phyloP scores from a whole-genome alignment of 2,888 invertebrate genomes.

The Melangyna quadrimaculata region DNA sequence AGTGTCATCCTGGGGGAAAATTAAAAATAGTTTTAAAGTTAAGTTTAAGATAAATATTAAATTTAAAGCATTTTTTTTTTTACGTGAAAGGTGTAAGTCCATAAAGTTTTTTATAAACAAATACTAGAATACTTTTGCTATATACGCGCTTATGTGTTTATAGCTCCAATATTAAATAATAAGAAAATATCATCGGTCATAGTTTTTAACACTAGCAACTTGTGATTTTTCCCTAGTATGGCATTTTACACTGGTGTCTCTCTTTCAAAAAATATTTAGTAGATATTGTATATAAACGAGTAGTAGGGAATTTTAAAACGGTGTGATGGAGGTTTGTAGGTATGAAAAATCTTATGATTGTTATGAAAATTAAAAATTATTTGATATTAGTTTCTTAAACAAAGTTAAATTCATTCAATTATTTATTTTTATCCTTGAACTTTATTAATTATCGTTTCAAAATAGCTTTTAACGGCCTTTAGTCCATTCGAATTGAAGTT shows the following conservation, averaged over 20 bases:
- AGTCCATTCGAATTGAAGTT: no score
- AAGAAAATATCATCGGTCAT: slow-evolving; percentile 55
- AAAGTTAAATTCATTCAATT: no score
- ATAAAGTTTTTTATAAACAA: slow-evolving; percentile 19
- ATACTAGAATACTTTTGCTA: slow-evolving; percentile 3
- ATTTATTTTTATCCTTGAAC: no score
- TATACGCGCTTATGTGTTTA: slow-evolving; percentile 41
- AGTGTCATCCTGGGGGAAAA: background rate
- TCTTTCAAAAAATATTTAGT: background rate
- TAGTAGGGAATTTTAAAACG: background rate
- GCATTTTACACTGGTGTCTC: background rate
- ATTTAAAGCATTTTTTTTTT: slow-evolving; percentile 23
- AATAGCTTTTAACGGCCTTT: no score
- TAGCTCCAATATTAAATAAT: slow-evolving; percentile 51
- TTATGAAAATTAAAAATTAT: no score
- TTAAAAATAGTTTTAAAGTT: slow-evolving; percentile 2
- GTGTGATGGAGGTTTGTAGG: background rate
- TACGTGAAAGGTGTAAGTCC: background rate
- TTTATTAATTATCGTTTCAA: no score
- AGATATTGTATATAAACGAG: background rate
- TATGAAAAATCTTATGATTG: no score
- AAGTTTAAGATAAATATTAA: slow-evolving; percentile 31
- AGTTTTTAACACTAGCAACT: slow-evolving; percentile 16
- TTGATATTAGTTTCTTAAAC: no score
- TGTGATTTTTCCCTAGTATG: background rate